Evolutionary conservation across 2,113 vertebrate genomes (phyloP), one percentile per base, ranked within the genome.

Genomic region (Plecotus auritus): DNA sequence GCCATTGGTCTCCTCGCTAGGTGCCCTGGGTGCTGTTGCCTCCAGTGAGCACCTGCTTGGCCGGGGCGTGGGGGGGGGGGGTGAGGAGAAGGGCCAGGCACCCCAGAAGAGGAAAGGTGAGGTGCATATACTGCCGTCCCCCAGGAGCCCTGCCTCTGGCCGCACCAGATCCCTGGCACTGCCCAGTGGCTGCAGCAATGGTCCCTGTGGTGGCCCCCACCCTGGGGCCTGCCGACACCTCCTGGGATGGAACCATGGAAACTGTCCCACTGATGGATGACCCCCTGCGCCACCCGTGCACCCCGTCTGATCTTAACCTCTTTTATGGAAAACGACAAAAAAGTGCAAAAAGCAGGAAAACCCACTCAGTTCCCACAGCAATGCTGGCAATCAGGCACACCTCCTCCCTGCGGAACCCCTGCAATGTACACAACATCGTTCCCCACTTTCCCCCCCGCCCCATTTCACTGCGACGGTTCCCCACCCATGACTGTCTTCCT

Each of bases 261-360:
- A 83, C 45, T 45, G 32, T 7, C 72, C 40, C 5, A 2, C 16
- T 47, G 59, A 28, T 10, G 47, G 59, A 23, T 8, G 47, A 86
- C 64, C 30, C 1, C 0, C 7, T n/a, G 4, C 2, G 16, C 40
- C 9, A 18, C 18, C 12, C 32, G 30, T 42, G 12, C 32, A 35
- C 22, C 23, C 80, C 1, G 0, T 12, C 17, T 51, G 70, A 51
- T 73, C 78, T 83, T 56, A 28, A 61, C 35, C 13, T 66, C 32
- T 69, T 70, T 47, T 42, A 56, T 3, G 83, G 64, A 88, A 90
- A 56, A 72, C 47, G 37, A 51, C 13, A 37, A 47, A 83, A 80
- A 83, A 11, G 1, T 42, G 4, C 17, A 37, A 35, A 81, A 82
- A 17, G 37, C 66, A 77, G 85, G n/a, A n/a, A 82, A 49, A 56